Base-by-base conservation (phyloP, 1,140 invertebrate species). In the Calycopis cecrops region DNA sequence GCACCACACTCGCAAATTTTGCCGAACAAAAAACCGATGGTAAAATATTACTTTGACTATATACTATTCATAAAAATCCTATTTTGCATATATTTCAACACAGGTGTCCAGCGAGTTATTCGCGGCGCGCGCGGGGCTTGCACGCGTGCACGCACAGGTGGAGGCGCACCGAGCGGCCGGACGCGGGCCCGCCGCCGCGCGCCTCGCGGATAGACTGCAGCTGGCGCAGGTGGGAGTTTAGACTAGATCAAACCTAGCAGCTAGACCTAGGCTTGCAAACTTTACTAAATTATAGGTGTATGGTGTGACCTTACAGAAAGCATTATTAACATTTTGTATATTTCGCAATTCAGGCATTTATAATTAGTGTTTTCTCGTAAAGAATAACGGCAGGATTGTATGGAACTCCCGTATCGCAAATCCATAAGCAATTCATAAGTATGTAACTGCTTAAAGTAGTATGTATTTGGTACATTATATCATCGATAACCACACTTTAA, bases 141-240 rank as follows among this genome's bases (percentile, higher is more conserved):
- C 86, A 90, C 40, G 91, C 93, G 92, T 96, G 83, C 90, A 92
- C 48, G 84, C 85, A 7, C 91, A 94, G 70, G 92, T 93, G 34
- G 90, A 91, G 35, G 89, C 89, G 10, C 95, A 96, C 65, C 90
- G 91, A 62, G 85, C 86, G 28, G 92, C 92, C 59, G 94, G 94
- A 7, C 94, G 95, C 71, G 76, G 88, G 17, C 95, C 96, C 71
- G 95, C 95, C 7, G 93, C 94, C 18, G 88, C 89, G 44, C 88
- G 95, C 40, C 85, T 97, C 1, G 89, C 92, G 63, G 94, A 96
- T 67, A 95, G 97, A 76, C 89, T 95, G 17, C 87, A 91, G 2
- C 55, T 71, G 12, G 53, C 76, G 12, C 57, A 63, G 64, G 73
- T 75, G 10, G 40, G 48, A 28, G 2, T 28, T 28, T 2, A 28